These are phyloP conservation scores for Ptychoptera contaminata DNA, from an alignment of 2,888 invertebrate species.

Conservation along the genomic window DNA sequence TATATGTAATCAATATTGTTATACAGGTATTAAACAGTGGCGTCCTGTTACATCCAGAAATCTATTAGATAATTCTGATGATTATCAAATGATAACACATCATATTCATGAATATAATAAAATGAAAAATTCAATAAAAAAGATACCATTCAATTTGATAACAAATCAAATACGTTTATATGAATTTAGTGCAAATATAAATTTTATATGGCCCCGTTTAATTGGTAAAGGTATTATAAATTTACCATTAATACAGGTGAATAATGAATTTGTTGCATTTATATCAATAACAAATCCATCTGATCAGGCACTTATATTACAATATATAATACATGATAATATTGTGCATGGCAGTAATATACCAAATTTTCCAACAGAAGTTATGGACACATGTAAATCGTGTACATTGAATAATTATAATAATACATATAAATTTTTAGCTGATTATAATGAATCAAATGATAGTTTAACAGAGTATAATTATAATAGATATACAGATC, in stretches of 20 bases:
- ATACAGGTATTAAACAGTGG: constrained; percentile 19
- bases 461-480: too few species aligned
- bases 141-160: constrained; percentile 24
- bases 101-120: constrained; percentile 25
- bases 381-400: constrained; percentile 22
- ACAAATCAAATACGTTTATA: constrained; percentile 24
- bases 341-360: constrained; percentile 21
- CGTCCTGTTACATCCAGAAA: background rate
- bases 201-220: constrained; percentile 28
- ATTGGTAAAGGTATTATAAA: constrained; percentile 19
- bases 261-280: constrained; percentile 21
- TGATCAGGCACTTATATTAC: constrained; percentile 16
- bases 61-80: constrained; percentile 5
- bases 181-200: constrained; percentile 26
- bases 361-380: constrained; percentile 24
- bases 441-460: constrained; percentile 11
- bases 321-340: constrained; percentile 11
- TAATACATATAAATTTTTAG: constrained; percentile 21
- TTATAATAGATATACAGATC: constrained; percentile 11
- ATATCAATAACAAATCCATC: constrained; percentile 26
- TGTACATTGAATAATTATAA: constrained; percentile 24
- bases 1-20: constrained; percentile 50
- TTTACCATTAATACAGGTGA: constrained; percentile 24
- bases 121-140: constrained; percentile 23
- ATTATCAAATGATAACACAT: constrained; percentile 16